phyloP scores from a whole-genome alignment of 2,888 invertebrate genomes.

The Poecilobothrus nobilitatus region DNA sequence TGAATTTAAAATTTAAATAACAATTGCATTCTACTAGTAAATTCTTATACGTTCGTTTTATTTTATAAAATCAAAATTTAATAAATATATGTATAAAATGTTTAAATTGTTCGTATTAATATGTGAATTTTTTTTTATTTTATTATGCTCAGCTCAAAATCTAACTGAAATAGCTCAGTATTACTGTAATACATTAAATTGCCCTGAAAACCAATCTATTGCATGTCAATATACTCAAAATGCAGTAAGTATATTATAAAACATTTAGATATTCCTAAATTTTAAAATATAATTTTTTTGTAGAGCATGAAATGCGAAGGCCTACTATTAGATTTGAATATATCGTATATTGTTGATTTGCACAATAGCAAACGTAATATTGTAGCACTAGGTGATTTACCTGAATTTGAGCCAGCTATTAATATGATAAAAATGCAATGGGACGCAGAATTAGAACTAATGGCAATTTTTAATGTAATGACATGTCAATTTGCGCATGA shows the following conservation, averaged over 20 bases:
- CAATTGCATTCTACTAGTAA: no score
- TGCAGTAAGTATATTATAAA: background rate
- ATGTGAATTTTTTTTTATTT: background rate
- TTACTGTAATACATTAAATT: background rate
- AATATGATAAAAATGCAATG: slow-evolving; percentile 31
- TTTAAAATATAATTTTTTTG: background rate
- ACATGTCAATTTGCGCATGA: slow-evolving; percentile 24
- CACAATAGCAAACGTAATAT: slow-evolving; percentile 30
- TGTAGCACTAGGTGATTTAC: slow-evolving; percentile 26
- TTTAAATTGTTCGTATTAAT: background rate
- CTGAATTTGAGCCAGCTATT: slow-evolving; percentile 26
- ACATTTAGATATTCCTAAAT: background rate
- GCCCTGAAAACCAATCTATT: background rate
- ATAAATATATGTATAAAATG: background rate
- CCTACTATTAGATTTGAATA: background rate
- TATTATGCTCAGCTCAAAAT: background rate
- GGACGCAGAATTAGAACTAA: slow-evolving; percentile 29
- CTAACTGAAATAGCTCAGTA: background rate
- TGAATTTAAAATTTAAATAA: no score
- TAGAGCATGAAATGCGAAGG: background rate
- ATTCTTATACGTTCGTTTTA: no score
- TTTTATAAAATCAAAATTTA: no score
- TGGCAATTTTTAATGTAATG: slow-evolving; percentile 29
- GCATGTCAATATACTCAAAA: background rate
- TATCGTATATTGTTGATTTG: background rate